Evolutionary conservation across 2,113 vertebrate species (phyloP), one percentile per base, ranked within the genome.

Genomic region (Mastomys coucha): DNA sequence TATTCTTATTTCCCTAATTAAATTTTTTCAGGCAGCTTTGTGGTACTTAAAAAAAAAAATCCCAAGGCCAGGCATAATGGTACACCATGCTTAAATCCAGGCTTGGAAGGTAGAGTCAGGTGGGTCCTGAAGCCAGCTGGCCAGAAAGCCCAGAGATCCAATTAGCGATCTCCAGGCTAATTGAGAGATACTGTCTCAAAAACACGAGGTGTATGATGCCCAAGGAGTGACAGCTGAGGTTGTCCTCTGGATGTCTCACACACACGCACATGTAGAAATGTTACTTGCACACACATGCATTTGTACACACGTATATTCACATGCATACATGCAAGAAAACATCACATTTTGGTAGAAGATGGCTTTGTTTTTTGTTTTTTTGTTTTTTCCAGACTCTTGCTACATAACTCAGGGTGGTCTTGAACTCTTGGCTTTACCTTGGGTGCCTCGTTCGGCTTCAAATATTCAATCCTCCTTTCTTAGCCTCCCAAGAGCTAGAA

Each of bases 1-100:
- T 72, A 82, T 31, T 96, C 91, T 33, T 39, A 72, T 65, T 88
- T 80, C 33, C 56, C 20, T 93, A 95, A 94, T 95, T 96, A 94
- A 39, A 87, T 73, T 67, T 77, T 93, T 96, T 72, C 81, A 58
- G 77, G n/a, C 24, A 58, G 77, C 86, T 96, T 89, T 85, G 60
- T 17, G 67, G 65, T 69, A 76, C 67, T 60, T 5, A 81, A 81
- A 45, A 20, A 65, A 45, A 49, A 49, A 36, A 51, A 3, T 24
- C 9, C 12, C 5, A 24, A 70, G n/a, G 33, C 19, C 45, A 70
- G 65, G 19, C 45, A 51, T n/a, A 33, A 69, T 51, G 33, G 7
- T 20, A 70, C 31, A 36, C 16, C 45, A 51, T 14, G 65, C 65
- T n/a, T 53, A 53, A n/a, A 70, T 26, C 45, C 45, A 87, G 45